Percentiles rank a stretch among this genome's conserved stretches.
These are phyloP conservation scores for Penaeus chinensis DNA, from an alignment of 1,140 invertebrate species.

Conservation along the genomic window DNA sequence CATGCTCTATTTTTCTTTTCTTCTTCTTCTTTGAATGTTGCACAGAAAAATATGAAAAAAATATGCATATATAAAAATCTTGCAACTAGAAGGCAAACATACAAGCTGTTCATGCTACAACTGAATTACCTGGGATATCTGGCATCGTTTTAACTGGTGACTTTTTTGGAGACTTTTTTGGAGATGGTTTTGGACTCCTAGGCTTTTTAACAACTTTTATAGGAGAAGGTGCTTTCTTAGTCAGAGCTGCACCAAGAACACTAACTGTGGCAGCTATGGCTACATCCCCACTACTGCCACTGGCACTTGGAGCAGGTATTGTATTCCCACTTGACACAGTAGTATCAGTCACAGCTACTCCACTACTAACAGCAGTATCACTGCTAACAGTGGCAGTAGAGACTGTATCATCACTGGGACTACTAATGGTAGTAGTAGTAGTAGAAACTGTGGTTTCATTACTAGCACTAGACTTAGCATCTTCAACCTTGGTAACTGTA, in stretches of 20 bases:
- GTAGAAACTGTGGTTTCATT: neutral
- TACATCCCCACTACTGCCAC: neutral
- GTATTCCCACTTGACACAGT: neutral
- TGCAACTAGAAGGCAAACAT: neutral
- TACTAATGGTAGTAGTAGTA: neutral
- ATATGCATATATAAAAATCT: neutral
- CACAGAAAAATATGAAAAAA: neutral
- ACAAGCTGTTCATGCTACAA: neutral
- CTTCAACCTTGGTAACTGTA: neutral
- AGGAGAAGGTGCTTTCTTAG: neutral
- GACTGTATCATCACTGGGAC: neutral
- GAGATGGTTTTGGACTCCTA: conserved; percentile 43
- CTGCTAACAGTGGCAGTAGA: conserved; percentile 6
- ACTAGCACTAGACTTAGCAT: conserved; percentile 2
- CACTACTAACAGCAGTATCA: neutral
- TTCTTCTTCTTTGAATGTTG: no score
- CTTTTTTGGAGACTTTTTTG: conserved; percentile 44
- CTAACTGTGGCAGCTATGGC: neutral
- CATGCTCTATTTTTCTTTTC: no score
- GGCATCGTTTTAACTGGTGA: conserved; percentile 32
- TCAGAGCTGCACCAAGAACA: neutral
- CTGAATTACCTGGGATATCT: conserved; percentile 37
- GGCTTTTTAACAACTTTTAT: no score
- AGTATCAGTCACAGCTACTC: neutral
- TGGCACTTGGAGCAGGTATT: conserved; percentile 1